phyloP scores from a whole-genome alignment of 2,797 vertebrate species.

The Acropternis orthonyx region DNA sequence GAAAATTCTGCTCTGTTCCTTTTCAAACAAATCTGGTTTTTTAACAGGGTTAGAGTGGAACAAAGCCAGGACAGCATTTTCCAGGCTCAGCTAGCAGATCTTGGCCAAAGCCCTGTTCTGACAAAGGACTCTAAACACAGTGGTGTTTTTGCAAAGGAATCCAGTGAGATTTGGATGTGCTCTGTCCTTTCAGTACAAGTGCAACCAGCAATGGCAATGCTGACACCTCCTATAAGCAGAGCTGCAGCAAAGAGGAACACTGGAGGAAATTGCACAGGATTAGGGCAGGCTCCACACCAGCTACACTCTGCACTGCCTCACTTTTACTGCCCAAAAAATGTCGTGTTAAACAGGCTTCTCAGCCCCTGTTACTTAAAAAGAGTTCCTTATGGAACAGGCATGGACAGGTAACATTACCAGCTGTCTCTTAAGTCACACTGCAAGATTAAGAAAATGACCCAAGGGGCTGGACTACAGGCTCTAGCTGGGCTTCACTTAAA shows the following conservation, averaged over 20 bases:
- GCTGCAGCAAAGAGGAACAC: not conserved
- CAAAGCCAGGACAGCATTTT: not conserved
- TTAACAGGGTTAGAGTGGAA: accelerated
- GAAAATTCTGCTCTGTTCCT: not conserved
- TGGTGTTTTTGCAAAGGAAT: not conserved
- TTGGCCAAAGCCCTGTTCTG: not conserved
- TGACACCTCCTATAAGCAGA: not conserved
- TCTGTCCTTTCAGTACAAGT: not conserved
- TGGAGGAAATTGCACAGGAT: not conserved
- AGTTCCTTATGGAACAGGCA: not conserved
- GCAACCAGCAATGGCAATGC: not conserved
- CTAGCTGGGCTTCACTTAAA: not conserved
- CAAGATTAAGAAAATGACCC: not conserved
- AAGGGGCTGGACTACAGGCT: not conserved
- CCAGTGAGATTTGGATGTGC: not conserved
- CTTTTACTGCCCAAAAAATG: not conserved
- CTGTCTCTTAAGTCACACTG: not conserved
- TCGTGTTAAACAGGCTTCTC: not conserved
- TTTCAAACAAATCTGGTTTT: not conserved
- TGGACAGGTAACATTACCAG: not conserved
- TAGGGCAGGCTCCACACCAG: not conserved
- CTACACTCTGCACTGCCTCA: not conserved
- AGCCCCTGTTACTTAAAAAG: not conserved
- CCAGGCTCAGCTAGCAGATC: not conserved
- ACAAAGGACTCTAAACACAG: not conserved